phyloP scores from a whole-genome alignment of 2,113 vertebrate species.

The Scortum barcoo region DNA sequence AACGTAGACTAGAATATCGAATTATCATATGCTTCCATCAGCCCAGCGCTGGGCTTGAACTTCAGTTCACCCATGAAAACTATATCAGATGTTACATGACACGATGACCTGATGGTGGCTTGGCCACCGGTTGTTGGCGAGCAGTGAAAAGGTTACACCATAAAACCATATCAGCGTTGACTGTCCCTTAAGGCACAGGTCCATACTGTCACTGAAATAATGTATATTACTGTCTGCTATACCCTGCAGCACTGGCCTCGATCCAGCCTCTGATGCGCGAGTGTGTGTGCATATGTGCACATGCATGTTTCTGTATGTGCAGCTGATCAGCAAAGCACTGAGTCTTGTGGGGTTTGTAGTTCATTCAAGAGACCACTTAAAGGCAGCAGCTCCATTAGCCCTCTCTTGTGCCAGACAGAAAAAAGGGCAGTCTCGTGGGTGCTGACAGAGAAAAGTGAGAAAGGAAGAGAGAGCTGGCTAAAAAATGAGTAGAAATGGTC shows the following conservation, averaged over 20 bases:
- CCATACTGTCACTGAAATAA: slow-evolving; percentile 54
- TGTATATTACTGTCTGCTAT: slow-evolving; percentile 45
- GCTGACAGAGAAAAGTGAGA: neutral
- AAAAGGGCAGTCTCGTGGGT: slow-evolving; percentile 10
- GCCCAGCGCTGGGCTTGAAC: neutral
- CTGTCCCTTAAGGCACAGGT: slow-evolving; percentile 55
- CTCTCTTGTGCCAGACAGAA: slow-evolving; percentile 12
- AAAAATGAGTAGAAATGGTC: slow-evolving; percentile 1
- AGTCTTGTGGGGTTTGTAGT: slow-evolving; percentile 39
- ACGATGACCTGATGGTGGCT: slow-evolving; percentile 28
- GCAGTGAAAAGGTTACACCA: slow-evolving; percentile 25
- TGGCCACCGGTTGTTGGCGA: slow-evolving; percentile 2
- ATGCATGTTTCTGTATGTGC: slow-evolving; percentile 25
- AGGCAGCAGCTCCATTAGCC: slow-evolving; percentile 23
- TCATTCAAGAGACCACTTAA: slow-evolving; percentile 34
- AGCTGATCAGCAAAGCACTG: slow-evolving; percentile 23
- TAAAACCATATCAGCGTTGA: slow-evolving; percentile 27
- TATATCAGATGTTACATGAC: slow-evolving; percentile 8
- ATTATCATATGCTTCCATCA: neutral
- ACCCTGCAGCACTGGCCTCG: slow-evolving; percentile 46
- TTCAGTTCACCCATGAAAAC: slow-evolving; percentile 40
- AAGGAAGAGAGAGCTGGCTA: neutral
- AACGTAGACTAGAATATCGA: neutral
- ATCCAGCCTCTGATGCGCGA: slow-evolving; percentile 39
- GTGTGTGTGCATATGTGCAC: slow-evolving; percentile 1